Evolutionary conservation across 2,888 invertebrate species (phyloP).

Genomic region (Ethmia dodecea): DNA sequence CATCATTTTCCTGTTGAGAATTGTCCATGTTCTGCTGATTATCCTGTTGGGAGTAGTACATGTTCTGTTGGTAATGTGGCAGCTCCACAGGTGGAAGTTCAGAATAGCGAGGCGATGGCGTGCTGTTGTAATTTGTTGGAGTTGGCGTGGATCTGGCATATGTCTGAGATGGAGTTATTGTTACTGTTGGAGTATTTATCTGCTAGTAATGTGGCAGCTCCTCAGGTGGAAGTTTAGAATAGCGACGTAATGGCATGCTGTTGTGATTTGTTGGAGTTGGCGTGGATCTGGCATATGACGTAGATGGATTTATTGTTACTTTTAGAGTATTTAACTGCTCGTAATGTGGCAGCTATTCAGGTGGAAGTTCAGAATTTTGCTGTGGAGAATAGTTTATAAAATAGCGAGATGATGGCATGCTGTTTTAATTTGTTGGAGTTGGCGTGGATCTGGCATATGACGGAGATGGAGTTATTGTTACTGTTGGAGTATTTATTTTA

Average conservation of each 20-base stretch:
- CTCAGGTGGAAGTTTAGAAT: constrained; percentile 14
- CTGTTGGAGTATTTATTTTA: constrained; percentile 20
- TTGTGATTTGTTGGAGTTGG: constrained; percentile 17
- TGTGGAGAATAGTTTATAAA: constrained; percentile 12
- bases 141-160: constrained; percentile 15
- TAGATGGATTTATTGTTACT: constrained; percentile 15
- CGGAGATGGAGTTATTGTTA: constrained; percentile 15
- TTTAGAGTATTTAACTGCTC: constrained; percentile 13
- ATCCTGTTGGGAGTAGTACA: constrained; percentile 16
- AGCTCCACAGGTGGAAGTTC: constrained; percentile 14
- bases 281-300: constrained; percentile 15
- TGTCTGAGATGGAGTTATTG: constrained; percentile 16
- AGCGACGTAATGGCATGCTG: constrained; percentile 16
- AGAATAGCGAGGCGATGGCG: constrained; percentile 18
- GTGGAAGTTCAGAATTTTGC: constrained; percentile 16
- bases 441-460: constrained; percentile 14
- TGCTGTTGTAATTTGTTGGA: constrained; percentile 17
- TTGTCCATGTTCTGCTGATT: constrained; percentile 13
- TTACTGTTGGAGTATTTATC: constrained; percentile 15
- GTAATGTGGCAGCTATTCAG: constrained; percentile 1
- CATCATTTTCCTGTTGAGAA: constrained; percentile 10
- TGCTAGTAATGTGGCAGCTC: constrained; percentile 2
- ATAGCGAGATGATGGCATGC: constrained; percentile 17
- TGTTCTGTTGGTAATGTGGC: constrained; percentile 16
- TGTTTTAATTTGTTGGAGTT: constrained; percentile 16